Conservation (phyloP, 1,140 invertebrate species). For the Dysdera silvatica region DNA sequence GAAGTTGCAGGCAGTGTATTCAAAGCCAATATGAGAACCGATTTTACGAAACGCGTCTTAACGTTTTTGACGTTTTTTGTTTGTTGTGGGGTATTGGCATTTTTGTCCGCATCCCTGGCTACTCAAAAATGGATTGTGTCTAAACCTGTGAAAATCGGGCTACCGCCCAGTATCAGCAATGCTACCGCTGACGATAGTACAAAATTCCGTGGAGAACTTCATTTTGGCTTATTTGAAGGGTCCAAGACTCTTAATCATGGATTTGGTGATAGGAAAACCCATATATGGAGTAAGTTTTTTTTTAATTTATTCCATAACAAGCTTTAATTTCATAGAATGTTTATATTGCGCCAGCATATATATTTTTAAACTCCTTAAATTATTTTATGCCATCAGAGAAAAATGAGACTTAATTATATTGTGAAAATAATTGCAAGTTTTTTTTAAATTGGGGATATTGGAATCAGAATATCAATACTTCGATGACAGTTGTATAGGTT, state of each 20-base stretch:
- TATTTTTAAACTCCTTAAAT: too few relatives aligned
- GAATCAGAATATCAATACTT: not conserved
- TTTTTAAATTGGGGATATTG: not conserved
- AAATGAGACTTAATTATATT: not conserved
- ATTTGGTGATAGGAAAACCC: slow-evolving; percentile 60
- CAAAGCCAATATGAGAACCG: slow-evolving; percentile 34
- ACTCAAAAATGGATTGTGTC: slow-evolving; percentile 83
- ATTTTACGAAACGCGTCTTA: slow-evolving; percentile 63
- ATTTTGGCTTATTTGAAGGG: slow-evolving; percentile 76
- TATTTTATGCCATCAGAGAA: not conserved
- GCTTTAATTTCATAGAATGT: too few relatives aligned
- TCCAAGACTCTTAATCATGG: slow-evolving; percentile 71
- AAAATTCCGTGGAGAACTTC: slow-evolving; percentile 64
- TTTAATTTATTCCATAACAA: too few relatives aligned
- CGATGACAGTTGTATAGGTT: too few relatives aligned
- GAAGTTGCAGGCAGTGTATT: too few relatives aligned
- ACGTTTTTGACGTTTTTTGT: slow-evolving; percentile 83
- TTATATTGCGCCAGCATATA: too few relatives aligned
- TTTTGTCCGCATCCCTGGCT: slow-evolving; percentile 71
- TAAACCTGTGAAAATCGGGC: slow-evolving; percentile 55
- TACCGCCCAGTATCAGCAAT: slow-evolving; percentile 43
- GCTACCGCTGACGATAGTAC: slow-evolving; percentile 41
- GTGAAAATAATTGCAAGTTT: slow-evolving; percentile 3
- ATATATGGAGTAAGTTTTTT: slow-evolving; percentile 38
- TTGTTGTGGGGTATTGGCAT: slow-evolving; percentile 67